Base-by-base conservation (phyloP, 2,113 vertebrate genomes). In the Stigmatopora nigra region DNA sequence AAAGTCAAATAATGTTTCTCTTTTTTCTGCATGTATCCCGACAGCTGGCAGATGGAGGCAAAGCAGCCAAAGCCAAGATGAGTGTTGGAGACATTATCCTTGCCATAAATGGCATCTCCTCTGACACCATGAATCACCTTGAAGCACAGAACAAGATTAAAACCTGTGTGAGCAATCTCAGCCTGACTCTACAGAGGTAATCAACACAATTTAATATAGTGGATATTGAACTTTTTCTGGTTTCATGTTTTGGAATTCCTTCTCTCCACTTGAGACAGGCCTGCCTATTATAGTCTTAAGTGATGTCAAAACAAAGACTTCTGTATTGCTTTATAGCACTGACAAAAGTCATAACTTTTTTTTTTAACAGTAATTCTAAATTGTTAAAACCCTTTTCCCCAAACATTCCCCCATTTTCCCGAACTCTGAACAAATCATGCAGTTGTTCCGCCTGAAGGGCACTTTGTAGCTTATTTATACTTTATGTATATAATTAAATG, bases 71-170 rank as follows among this genome's bases (percentile, higher is more conserved):
- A 70, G 95, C 95, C 3, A 91, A 93, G 0, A 93, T 99, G 71
- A 91, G 81, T 7, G 90, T 97, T 25, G 96, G 97, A 3, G 97
- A 99, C 44, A 79, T 96, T 64, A 94, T 99, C 79, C 88, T 95
- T 65, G 94, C 91, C 70, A 98, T 98, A 60, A 93, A 97, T 52
- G 97, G 95, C 36, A 89, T 97, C 80, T 91, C 91, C 78, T 91
- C 96, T 0, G 91, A 94, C 0, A 89, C 93, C 64, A 98, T 98
- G 95, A 97, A 92, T 78, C 96, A 99, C 55, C 92, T 99, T 0
- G 97, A 98, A 87, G 97, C 97, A 60, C 97, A 99, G 87, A 98
- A 98, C 91, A 96, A 96, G 89, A 98, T 99, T 75, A 99, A 98
- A 86, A 92, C 92, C 6, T 95, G 94, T 73, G 88, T 91, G 15